Conservation (phyloP, 2,797 vertebrate genomes). For the Oreonectes daqikongensis region DNA sequence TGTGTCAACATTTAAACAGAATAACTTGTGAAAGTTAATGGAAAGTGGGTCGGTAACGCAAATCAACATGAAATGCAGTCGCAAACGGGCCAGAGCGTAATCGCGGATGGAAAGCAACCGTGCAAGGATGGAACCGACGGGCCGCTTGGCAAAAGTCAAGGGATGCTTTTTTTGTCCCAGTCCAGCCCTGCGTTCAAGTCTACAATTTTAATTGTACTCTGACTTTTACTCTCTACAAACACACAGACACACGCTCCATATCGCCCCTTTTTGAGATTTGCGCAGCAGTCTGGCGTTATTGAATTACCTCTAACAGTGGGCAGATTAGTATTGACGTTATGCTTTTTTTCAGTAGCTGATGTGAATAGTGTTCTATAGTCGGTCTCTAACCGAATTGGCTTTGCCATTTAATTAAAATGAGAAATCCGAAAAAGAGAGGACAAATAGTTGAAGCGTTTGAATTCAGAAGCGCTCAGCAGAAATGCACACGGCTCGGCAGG, state of each 20-base stretch:
- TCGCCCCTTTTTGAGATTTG: slow-evolving; percentile 25
- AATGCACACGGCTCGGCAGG: background rate
- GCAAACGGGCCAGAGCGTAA: too few species aligned
- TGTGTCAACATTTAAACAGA: too few species aligned
- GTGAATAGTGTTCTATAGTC: slow-evolving; percentile 67
- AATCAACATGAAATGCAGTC: too few species aligned
- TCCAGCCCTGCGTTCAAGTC: too few species aligned
- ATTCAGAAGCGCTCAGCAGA: slow-evolving; percentile 21
- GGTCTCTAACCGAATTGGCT: slow-evolving; percentile 67
- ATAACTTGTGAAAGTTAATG: too few species aligned
- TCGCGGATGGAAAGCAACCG: too few species aligned
- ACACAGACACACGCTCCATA: background rate
- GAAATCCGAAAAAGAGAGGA: slow-evolving; percentile 55
- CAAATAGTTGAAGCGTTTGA: slow-evolving; percentile 38
- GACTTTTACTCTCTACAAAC: background rate
- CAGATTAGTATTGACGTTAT: slow-evolving; percentile 74
- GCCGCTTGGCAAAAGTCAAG: too few species aligned
- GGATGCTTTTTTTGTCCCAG: too few species aligned
- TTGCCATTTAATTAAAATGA: slow-evolving; percentile 64
- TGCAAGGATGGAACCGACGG: too few species aligned
- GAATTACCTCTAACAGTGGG: slow-evolving; percentile 80
- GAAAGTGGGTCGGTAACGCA: too few species aligned
- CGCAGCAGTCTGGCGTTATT: slow-evolving; percentile 61
- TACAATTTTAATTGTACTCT: too few species aligned
- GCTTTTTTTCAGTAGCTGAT: slow-evolving; percentile 61